Percentiles rank a stretch among this genome's conserved stretches.
Conservation (phyloP, 2,797 vertebrate genomes). For the Clamator glandarius region DNA sequence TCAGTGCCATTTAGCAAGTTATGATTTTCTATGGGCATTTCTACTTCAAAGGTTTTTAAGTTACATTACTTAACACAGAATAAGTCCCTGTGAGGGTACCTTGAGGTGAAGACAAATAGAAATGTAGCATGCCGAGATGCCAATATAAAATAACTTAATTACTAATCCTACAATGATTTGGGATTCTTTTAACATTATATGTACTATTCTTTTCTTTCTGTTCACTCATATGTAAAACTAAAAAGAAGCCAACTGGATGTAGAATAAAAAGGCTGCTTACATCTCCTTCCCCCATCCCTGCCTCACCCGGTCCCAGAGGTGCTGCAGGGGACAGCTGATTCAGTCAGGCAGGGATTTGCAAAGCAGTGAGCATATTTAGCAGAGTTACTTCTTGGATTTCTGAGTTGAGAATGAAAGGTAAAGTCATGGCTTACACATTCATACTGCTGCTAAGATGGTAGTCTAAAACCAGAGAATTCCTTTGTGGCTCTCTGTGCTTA, state of each 20-base stretch:
- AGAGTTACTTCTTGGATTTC: neutral
- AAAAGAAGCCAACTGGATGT: neutral
- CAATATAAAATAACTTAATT: neutral
- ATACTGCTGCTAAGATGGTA: neutral
- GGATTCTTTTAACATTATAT: neutral
- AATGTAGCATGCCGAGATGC: neutral
- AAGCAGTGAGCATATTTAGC: conserved; percentile 6
- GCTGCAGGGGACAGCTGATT: neutral
- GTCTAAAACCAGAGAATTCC: neutral
- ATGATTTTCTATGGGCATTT: neutral
- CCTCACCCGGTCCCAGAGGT: conserved; percentile 19
- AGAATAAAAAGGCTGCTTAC: conserved; percentile 66
- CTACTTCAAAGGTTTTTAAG: neutral
- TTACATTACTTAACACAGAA: neutral
- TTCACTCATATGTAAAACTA: conserved; percentile 37
- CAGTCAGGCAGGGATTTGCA: neutral
- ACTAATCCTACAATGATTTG: neutral
- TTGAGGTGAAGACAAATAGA: neutral
- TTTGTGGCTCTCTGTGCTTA: neutral
- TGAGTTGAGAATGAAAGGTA: neutral
- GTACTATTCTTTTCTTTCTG: neutral
- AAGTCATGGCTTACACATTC: accelerated
- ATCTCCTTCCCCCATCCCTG: conserved; percentile 64
- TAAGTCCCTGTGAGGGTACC: neutral
- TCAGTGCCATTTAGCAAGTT: neutral